Base-by-base conservation (phyloP, 2,888 invertebrate genomes). In the Melanotus villosus region DNA sequence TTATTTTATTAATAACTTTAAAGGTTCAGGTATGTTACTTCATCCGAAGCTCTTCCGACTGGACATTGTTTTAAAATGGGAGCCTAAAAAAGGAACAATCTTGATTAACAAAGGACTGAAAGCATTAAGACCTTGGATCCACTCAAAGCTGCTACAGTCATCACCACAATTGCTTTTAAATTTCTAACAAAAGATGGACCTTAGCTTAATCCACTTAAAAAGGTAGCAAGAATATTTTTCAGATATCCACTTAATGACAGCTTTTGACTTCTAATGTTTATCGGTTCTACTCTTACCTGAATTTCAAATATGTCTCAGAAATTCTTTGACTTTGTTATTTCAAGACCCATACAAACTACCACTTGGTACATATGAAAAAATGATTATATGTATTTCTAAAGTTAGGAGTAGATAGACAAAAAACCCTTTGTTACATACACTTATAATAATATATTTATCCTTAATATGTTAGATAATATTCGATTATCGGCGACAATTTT, bases 181-280 rank as follows among this genome's bases (percentile, higher is more conserved):
- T 79, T 77, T 72, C 72, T 70, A 76, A 79, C 78, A 80, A 80
- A 79, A 74, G 78, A 74, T 74, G 74, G 75, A 73, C 77, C 76
- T 76, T 76, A 77, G 76, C 78, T 78, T 84, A 84, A 84, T 84
- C 84, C 84, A 83, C 83, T 84, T 83, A 83, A 82, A 83, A 81
- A 82, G 82, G 82, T 78, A 77, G 76, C 78, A 75, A 75, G 73
- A 76, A 75, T 78, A 79, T 77, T 75, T 76, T 78, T 76, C 75
- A 79, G 77, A 80, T 79, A 78, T 78, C 76, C 80, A 79, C 78
- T 80, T 81, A 79, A 80, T 81, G 80, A 81, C 81, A 81, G 75
- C 71, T 72, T 75, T 76, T 71, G 69, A 75, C 75, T 75, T 75
- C 72, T 70, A 72, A 76, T 68, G 73, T 73, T 54, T 60, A 68